Conservation (phyloP, 2,888 invertebrate genomes). For the Macaria notata region DNA sequence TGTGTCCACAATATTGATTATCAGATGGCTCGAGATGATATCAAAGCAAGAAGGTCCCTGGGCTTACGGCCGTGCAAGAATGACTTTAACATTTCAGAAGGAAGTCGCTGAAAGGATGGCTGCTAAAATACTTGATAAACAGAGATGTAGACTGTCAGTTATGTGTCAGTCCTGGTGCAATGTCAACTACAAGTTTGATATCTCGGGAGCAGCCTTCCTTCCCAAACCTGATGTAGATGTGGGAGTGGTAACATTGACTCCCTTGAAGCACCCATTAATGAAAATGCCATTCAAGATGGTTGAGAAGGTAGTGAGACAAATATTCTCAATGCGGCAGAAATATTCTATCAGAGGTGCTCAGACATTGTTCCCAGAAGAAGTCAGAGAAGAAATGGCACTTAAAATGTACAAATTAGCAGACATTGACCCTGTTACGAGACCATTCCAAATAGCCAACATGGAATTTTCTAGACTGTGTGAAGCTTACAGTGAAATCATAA, state of each 20-base stretch:
- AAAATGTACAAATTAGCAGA: constrained; percentile 88
- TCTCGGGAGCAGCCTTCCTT: constrained; percentile 94
- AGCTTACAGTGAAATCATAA: constrained; percentile 88
- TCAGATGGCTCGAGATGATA: constrained; percentile 93
- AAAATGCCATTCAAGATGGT: constrained; percentile 92
- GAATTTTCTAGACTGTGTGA: constrained; percentile 90
- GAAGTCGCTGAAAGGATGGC: constrained; percentile 97
- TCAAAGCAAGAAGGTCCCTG: constrained; percentile 89
- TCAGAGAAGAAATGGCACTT: constrained; percentile 84
- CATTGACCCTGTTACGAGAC: constrained; percentile 85
- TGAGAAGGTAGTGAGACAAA: constrained; percentile 93
- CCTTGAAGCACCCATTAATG: constrained; percentile 87
- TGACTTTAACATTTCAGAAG: constrained; percentile 98
- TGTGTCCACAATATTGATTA: constrained; percentile 95
- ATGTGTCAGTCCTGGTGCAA: constrained; percentile 97
- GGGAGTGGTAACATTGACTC: constrained; percentile 94
- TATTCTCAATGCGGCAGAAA: constrained; percentile 95
- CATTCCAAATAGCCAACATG: constrained; percentile 88
- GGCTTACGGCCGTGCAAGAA: constrained; percentile 89
- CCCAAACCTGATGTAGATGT: constrained; percentile 99
- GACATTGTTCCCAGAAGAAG: constrained; percentile 89
- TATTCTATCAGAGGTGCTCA: constrained; percentile 86
- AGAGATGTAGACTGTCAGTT: constrained; percentile 94
- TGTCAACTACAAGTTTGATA: constrained; percentile 91
- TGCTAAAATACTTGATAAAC: constrained; percentile 85